Evolutionary conservation across 2,113 vertebrate species (phyloP).

Genomic region (Catharus bicknelli): DNA sequence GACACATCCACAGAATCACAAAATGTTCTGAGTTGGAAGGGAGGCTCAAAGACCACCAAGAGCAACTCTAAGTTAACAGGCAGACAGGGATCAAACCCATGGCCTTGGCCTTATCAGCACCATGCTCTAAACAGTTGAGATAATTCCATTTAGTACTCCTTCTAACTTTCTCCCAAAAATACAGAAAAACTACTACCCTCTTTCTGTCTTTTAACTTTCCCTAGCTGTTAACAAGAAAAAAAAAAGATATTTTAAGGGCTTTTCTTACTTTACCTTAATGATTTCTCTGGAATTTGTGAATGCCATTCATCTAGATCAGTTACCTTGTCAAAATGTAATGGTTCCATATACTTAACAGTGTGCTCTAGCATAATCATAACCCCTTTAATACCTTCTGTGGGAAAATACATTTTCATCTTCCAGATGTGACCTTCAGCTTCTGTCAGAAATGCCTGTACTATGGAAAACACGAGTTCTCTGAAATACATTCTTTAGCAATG

Average conservation of each 20-base stretch:
- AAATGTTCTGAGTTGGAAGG: background rate
- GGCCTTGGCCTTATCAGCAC: background rate
- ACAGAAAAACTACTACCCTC: background rate
- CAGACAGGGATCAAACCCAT: background rate
- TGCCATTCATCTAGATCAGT: constrained; percentile 54
- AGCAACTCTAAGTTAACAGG: background rate
- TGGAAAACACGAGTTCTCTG: background rate
- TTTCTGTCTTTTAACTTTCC: background rate
- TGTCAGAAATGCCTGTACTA: constrained; percentile 19
- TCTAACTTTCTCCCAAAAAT: background rate
- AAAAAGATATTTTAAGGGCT: background rate
- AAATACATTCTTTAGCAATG: background rate
- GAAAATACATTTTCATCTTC: constrained; percentile 47
- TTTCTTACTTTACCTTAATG: constrained; percentile 41
- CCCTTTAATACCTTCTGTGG: constrained; percentile 48
- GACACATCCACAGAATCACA: background rate
- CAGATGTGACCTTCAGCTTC: constrained; percentile 53
- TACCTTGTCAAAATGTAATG: constrained; percentile 54
- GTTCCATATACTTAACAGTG: constrained; percentile 52
- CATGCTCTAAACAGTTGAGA: background rate
- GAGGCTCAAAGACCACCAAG: background rate
- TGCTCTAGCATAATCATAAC: constrained; percentile 57
- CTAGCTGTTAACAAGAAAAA: background rate
- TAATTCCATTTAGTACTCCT: background rate
- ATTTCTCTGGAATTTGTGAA: constrained; percentile 50